These are phyloP conservation scores for Coelinius sp. DNA, from an alignment of 2,888 invertebrate species.

Conservation along the genomic window DNA sequence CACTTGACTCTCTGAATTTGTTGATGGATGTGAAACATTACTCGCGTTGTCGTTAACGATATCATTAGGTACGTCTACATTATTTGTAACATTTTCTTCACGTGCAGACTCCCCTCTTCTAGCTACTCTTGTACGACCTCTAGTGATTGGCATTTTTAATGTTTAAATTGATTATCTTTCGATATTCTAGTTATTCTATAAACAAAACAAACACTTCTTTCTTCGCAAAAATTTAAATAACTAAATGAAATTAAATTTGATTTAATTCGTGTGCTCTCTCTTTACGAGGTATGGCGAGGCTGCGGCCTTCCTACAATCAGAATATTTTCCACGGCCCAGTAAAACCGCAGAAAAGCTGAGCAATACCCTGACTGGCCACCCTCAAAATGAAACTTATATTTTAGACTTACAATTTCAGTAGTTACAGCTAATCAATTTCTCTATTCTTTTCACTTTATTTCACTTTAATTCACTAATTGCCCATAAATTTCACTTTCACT, in stretches of 20 bases:
- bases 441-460: neutral
- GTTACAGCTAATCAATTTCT: neutral
- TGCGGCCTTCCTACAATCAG: neutral
- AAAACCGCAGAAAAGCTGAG: neutral
- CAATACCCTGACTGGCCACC: neutral
- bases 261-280: neutral
- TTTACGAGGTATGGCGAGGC: neutral
- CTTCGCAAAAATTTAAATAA: neutral
- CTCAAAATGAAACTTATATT: neutral
- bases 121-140: too few relatives aligned
- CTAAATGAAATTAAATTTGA: neutral
- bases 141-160: too few relatives aligned
- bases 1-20: neutral
- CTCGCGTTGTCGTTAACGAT: too few relatives aligned
- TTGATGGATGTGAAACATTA: neutral
- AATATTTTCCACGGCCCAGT: neutral
- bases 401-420: neutral
- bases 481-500: neutral
- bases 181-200: neutral
- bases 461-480: neutral
- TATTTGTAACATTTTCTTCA: neutral
- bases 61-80: too few relatives aligned
- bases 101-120: neutral
- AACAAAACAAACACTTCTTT: neutral
- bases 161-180: neutral